phyloP scores from a whole-genome alignment of 2,888 invertebrate species.

The Theristus sp. region DNA sequence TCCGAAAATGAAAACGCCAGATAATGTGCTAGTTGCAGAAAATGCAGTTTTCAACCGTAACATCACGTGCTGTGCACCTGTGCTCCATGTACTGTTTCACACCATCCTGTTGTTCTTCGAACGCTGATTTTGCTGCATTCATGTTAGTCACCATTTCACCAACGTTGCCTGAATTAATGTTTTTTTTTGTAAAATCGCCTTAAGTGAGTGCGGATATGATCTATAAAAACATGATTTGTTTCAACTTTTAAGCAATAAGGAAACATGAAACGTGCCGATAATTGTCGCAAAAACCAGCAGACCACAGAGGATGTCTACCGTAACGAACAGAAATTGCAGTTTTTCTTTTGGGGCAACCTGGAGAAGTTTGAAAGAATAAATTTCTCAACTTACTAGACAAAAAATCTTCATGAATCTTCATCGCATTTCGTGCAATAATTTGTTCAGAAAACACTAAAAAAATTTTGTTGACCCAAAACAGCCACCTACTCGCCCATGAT shows the following conservation, averaged over 20 bases:
- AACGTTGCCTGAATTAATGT: slow-evolving; percentile 46
- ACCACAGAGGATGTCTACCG: slow-evolving; percentile 68
- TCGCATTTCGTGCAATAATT: no score
- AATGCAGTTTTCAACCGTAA: no score
- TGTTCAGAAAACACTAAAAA: no score
- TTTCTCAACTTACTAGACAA: no score
- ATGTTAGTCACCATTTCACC: slow-evolving; percentile 70
- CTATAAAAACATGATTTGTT: no score
- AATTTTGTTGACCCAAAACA: no score
- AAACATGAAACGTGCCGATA: slow-evolving; percentile 23
- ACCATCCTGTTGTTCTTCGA: slow-evolving; percentile 80
- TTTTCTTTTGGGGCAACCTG: neutral
- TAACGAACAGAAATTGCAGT: slow-evolving; percentile 70
- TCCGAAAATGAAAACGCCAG: no score
- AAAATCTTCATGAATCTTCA: no score
- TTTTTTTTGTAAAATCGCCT: neutral
- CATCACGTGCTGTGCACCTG: no score
- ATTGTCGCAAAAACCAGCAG: slow-evolving; percentile 71
- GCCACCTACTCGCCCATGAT: no score
- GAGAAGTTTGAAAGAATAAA: neutral
- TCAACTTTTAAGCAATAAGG: no score
- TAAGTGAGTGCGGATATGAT: neutral
- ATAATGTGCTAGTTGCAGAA: no score
- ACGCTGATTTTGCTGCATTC: slow-evolving; percentile 79
- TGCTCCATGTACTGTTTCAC: slow-evolving; percentile 52